Evolutionary conservation across 2,888 invertebrate species (phyloP).

Genomic region (Tipula unca): DNA sequence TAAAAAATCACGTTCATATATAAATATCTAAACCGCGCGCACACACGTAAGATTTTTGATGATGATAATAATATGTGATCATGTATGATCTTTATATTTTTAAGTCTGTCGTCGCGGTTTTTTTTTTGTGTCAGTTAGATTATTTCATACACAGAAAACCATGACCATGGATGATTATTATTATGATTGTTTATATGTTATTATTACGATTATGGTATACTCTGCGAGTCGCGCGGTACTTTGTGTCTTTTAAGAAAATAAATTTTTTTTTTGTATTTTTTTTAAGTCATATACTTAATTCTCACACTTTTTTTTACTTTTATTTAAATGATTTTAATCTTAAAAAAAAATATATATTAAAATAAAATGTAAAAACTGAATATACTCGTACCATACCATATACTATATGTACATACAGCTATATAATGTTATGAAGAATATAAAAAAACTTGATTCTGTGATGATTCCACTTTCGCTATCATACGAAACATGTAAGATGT

Average conservation of each 20-base stretch:
- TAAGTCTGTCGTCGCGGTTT: not conserved
- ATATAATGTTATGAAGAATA: not conserved
- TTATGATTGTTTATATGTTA: not conserved
- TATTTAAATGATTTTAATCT: conserved; percentile 14
- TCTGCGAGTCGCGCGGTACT: not conserved
- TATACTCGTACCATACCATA: not conserved
- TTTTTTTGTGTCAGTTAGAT: not conserved
- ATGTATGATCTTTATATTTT: conserved; percentile 4
- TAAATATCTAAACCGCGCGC: not conserved
- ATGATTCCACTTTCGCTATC: not conserved
- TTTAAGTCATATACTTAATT: not conserved
- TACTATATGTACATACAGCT: too few relatives aligned
- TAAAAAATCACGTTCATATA: not conserved
- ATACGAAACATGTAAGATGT: not conserved
- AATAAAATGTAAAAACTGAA: not conserved
- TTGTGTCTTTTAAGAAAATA: not conserved
- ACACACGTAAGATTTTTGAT: not conserved
- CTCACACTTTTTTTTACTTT: conserved; percentile 8
- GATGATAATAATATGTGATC: not conserved
- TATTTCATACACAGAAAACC: not conserved
- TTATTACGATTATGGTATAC: not conserved
- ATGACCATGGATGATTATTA: conserved; percentile 14
- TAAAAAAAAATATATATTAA: not conserved
- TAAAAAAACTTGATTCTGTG: not conserved
- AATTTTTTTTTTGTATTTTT: not conserved